Percentiles rank a stretch among this genome's conserved stretches.
Evolutionary conservation across 2,113 vertebrate species (phyloP).

Genomic region (Epinephelus fuscoguttatus): DNA sequence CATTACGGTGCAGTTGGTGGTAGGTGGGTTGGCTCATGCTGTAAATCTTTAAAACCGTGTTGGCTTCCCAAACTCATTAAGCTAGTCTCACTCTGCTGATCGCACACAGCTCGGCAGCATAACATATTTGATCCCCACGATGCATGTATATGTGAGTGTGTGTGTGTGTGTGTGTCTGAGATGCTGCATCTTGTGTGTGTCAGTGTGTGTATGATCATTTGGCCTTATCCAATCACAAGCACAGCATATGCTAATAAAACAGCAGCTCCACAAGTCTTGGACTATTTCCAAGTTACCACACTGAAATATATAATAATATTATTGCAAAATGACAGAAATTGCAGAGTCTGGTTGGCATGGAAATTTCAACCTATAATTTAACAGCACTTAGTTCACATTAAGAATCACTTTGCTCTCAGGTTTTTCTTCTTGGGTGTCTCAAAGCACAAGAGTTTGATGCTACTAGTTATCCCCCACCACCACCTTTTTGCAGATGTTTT

Average conservation of each 20-base stretch:
- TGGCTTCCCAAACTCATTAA: slow-evolving; percentile 73
- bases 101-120: slow-evolving; percentile 55
- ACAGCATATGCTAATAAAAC: slow-evolving; percentile 8
- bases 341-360: slow-evolving; percentile 26
- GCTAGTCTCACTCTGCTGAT: slow-evolving; percentile 71
- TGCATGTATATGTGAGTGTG: slow-evolving; percentile 17
- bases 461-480: not conserved
- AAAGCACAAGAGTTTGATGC: slow-evolving; percentile 12
- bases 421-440: not conserved
- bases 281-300: slow-evolving; percentile 1
- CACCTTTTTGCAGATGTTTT: slow-evolving; percentile 6
- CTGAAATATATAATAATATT: slow-evolving; percentile 24
- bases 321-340: slow-evolving; percentile 35
- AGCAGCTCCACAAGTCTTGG: slow-evolving; percentile 27
- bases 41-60: slow-evolving; percentile 60
- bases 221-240: slow-evolving; percentile 6
- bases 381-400: slow-evolving; percentile 58
- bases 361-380: slow-evolving; percentile 55
- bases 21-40: slow-evolving; percentile 41
- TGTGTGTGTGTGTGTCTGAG: slow-evolving; percentile 5
- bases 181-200: not conserved
- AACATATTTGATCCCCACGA: slow-evolving; percentile 59
- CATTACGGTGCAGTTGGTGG: slow-evolving; percentile 38
- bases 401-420: slow-evolving; percentile 41
- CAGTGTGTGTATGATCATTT: slow-evolving; percentile 17